These are phyloP conservation scores for Ceratosolen solmsi DNA, from an alignment of 1,140 invertebrate species.

Conservation along the genomic window DNA sequence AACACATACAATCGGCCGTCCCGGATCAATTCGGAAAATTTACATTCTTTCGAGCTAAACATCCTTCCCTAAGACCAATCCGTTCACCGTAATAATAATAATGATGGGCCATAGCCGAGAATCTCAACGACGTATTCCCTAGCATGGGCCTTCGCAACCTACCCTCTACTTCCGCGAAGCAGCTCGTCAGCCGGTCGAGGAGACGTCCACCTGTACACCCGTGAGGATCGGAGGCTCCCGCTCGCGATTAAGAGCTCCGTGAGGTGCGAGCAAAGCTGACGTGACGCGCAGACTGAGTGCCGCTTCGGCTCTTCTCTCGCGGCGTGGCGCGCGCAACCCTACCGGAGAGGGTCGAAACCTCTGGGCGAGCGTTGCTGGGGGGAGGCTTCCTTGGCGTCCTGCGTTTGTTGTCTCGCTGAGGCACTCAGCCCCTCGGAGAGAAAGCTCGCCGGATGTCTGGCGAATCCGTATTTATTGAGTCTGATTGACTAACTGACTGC, in stretches of 20 bases:
- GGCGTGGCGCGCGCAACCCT: slow-evolving; percentile 54
- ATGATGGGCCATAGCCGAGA: too few species aligned
- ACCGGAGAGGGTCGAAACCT: neutral
- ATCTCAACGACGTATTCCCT: too few species aligned
- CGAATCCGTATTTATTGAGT: neutral
- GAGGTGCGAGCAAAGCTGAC: slow-evolving; percentile 48
- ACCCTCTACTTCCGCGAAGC: neutral
- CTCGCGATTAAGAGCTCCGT: neutral
- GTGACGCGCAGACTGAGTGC: slow-evolving; percentile 57
- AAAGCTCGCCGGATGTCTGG: neutral
- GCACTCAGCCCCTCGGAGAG: neutral
- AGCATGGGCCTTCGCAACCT: too few species aligned
- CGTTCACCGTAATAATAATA: too few species aligned
- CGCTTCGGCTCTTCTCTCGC: slow-evolving; percentile 41
- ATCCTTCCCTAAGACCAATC: too few species aligned
- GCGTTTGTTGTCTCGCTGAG: neutral
- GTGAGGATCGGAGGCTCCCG: neutral
- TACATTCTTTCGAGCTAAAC: too few species aligned
- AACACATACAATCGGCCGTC: too few species aligned
- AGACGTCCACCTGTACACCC: neutral
- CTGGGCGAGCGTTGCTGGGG: neutral
- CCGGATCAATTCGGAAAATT: too few species aligned
- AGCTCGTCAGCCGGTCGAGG: neutral
- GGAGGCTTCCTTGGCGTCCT: neutral
- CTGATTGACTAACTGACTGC: neutral